phyloP scores from a whole-genome alignment of 1,140 invertebrate genomes.

The Euura lappo region DNA sequence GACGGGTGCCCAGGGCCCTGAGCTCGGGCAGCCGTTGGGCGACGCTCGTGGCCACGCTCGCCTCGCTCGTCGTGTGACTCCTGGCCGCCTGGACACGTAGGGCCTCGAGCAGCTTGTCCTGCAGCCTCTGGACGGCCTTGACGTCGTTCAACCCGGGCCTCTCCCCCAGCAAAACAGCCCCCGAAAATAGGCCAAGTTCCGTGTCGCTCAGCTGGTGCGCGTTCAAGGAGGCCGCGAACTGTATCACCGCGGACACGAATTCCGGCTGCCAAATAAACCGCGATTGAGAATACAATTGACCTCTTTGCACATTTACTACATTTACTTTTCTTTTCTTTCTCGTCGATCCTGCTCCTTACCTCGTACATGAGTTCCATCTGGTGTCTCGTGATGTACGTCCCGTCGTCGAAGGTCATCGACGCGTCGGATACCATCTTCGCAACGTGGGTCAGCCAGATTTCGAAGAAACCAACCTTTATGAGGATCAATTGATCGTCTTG shows the following conservation, averaged over 20 bases:
- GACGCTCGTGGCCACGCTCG: constrained; percentile 46
- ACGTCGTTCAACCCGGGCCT: constrained; percentile 81
- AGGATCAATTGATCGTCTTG: constrained; percentile 95
- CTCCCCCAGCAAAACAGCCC: constrained; percentile 83
- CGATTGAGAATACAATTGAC: constrained; percentile 20
- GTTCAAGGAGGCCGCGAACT: constrained; percentile 82
- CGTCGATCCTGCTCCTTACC: constrained; percentile 72
- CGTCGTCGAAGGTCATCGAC: constrained; percentile 91
- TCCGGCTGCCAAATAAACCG: constrained; percentile 63
- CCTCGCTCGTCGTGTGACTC: constrained; percentile 47
- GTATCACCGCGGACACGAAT: constrained; percentile 76
- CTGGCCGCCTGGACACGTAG: constrained; percentile 72
- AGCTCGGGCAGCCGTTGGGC: constrained; percentile 76
- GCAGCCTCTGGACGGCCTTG: constrained; percentile 82
- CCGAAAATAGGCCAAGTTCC: constrained; percentile 89
- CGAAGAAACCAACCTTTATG: constrained; percentile 96
- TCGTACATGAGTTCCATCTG: constrained; percentile 94
- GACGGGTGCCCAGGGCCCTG: constrained; percentile 80
- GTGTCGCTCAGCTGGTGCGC: constrained; percentile 83
- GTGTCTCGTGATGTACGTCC: constrained; percentile 81
- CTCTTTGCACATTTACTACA: constrained; percentile 9
- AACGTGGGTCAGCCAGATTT: constrained; percentile 92
- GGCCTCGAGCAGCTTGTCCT: constrained; percentile 86
- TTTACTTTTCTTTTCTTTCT: background rate
- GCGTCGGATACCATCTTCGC: constrained; percentile 81